Percentiles rank a stretch among this genome's conserved stretches.
phyloP scores from a whole-genome alignment of 2,113 vertebrate genomes.

The Epinephelus moara region DNA sequence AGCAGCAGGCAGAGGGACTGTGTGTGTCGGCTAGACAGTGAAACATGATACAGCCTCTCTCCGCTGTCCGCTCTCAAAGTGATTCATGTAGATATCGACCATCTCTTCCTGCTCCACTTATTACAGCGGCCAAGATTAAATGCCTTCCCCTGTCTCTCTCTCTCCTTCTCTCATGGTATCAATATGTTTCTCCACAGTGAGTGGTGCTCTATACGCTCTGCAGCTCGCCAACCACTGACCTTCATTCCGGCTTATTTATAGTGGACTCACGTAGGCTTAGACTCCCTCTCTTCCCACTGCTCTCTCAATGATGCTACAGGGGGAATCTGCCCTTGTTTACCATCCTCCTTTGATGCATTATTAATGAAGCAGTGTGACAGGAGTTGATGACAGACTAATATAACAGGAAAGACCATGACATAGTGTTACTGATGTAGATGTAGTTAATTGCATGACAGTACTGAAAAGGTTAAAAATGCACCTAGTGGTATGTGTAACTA shows the following conservation, averaged over 20 bases:
- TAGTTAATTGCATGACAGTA: not conserved
- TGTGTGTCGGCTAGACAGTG: conserved; percentile 60
- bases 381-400: conserved; percentile 33
- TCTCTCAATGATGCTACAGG: conserved; percentile 53
- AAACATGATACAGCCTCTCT: conserved; percentile 69
- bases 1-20: conserved; percentile 45
- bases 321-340: conserved; percentile 66
- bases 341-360: conserved; percentile 65
- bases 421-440: conserved; percentile 1
- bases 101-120: conserved; percentile 62
- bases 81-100: conserved; percentile 74
- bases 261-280: conserved; percentile 75
- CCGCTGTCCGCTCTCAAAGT: conserved; percentile 56
- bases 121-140: conserved; percentile 66
- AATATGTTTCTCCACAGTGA: conserved; percentile 46
- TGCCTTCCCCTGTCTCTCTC: conserved; percentile 9
- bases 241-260: conserved; percentile 81
- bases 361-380: conserved; percentile 61
- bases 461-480: not conserved
- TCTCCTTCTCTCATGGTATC: conserved; percentile 36
- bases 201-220: conserved; percentile 14
- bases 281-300: conserved; percentile 40
- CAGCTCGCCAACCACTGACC: conserved; percentile 68
- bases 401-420: conserved; percentile 17
- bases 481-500: too few relatives aligned